Percentiles rank a stretch among this genome's conserved stretches.
phyloP scores from a whole-genome alignment of 2,888 invertebrate species.

The Cheiracanthium punctorium region DNA sequence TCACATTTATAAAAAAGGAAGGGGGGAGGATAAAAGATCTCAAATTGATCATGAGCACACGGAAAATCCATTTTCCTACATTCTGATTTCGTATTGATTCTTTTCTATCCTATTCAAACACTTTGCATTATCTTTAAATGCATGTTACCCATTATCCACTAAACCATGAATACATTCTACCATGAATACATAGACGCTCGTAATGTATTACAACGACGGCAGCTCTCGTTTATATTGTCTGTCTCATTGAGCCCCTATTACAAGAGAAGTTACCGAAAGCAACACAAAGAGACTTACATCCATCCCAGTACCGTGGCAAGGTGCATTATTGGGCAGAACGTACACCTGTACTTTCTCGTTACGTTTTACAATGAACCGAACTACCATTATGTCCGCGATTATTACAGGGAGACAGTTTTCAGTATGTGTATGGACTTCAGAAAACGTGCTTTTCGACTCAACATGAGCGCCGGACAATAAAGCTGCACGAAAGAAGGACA shows the following conservation, averaged over 20 bases:
- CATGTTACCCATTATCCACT: not conserved
- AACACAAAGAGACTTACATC: constrained; percentile 8
- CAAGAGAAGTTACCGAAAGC: constrained; percentile 6
- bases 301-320: not conserved
- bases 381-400: not conserved
- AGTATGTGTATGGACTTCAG: not conserved
- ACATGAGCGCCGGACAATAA: not conserved
- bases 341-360: constrained; percentile 39
- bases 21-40: no score
- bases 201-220: not conserved
- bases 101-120: not conserved
- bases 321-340: constrained; percentile 22
- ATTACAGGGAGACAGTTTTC: not conserved
- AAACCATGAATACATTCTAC: not conserved
- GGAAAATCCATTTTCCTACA: not conserved
- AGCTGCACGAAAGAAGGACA: constrained; percentile 16
- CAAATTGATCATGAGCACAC: not conserved
- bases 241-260: not conserved
- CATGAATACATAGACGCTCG: not conserved
- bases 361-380: not conserved
- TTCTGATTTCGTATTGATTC: not conserved
- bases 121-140: not conserved
- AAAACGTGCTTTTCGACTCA: not conserved
- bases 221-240: constrained; percentile 2
- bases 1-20: no score